A percentile compares a stretch with the other conserved stretches of the same genome.
Conservation (phyloP, 2,888 invertebrate genomes). For the Drosophila formosana region DNA sequence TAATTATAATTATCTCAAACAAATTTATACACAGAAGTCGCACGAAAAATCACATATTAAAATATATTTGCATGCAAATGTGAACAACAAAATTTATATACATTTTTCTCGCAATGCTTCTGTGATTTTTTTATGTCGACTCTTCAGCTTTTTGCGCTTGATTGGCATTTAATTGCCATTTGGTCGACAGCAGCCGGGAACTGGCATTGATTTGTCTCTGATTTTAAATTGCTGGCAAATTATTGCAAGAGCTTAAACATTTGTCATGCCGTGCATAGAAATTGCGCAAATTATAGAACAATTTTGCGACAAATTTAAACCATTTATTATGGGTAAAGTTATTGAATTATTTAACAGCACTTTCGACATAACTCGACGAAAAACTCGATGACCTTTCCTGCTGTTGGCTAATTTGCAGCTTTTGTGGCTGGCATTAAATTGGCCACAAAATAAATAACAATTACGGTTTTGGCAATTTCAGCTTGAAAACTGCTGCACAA, state of each 20-base stretch:
- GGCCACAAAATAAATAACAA: conserved; percentile 78
- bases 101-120: conserved; percentile 23
- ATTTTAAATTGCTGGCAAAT: conserved; percentile 41
- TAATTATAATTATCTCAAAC: conserved; percentile 74
- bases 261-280: conserved; percentile 9
- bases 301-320: conserved; percentile 12
- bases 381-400: conserved; percentile 8
- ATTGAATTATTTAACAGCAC: conserved; percentile 32
- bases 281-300: conserved; percentile 8
- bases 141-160: conserved; percentile 68
- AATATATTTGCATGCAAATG: conserved; percentile 42
- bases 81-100: conserved; percentile 55
- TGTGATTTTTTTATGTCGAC: conserved; percentile 43
- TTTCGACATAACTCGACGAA: conserved; percentile 3
- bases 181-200: conserved; percentile 52
- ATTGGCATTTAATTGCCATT: conserved; percentile 78
- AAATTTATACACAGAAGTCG: conserved; percentile 58
- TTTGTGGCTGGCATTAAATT: conserved; percentile 57
- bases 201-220: conserved; percentile 35
- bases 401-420: conserved; percentile 21
- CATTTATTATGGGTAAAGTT: conserved; percentile 3
- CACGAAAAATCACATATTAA: conserved; percentile 47
- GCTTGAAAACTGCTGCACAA: conserved; percentile 30
- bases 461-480: conserved; percentile 56
- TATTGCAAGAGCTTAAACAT: conserved; percentile 31